Evolutionary conservation across 2,888 invertebrate genomes (phyloP), one percentile per base, ranked within the genome.

Genomic region (Lathronympha strigana): DNA sequence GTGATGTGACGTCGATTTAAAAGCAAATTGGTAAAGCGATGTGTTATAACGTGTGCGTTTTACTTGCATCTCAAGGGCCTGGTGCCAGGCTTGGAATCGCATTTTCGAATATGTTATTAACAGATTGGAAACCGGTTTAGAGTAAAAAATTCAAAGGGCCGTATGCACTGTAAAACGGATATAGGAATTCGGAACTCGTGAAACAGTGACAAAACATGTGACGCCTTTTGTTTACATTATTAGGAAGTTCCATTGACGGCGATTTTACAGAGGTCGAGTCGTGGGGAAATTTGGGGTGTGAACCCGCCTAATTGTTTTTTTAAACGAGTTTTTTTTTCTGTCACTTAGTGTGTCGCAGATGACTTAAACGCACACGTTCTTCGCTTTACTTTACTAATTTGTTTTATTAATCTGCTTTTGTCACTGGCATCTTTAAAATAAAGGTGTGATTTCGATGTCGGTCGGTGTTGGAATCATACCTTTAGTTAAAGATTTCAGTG

Each of bases 401-500:
- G 38, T 36, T 15, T 13, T 9, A 5, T 4, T 53, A n/a, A n/a
- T 19, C 53, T 53, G 2, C 53, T 28, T 55, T 55, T 40, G 11
- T 28, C 43, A 43, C n/a, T 28, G 28, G 17, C 19, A 55, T 43
- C 21, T 33, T 8, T 25, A 17, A 54, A 23, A 13, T 53, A 3
- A 36, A 33, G 33, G 38, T 54, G n/a, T 5, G 23, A 25, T 38
- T 19, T 15, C 15, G 15, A 36, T 36, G 9, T 38, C 33, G 15
- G 23, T 25, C 21, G 54, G 23, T n/a, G n/a, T 21, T 15, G 36
- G 15, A 38, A 8, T 53, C 1, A 2, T 5, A 17, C 54, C 40
- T 40, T 51, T 15, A 17, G 8, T 25, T 31, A 19, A 50, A 17
- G 19, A 8, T 8, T 8, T 8, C 19, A 5, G 19, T 43, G 8